These are phyloP conservation scores for Ypsolopha scabrella DNA, from an alignment of 2,888 invertebrate species.

Conservation along the genomic window DNA sequence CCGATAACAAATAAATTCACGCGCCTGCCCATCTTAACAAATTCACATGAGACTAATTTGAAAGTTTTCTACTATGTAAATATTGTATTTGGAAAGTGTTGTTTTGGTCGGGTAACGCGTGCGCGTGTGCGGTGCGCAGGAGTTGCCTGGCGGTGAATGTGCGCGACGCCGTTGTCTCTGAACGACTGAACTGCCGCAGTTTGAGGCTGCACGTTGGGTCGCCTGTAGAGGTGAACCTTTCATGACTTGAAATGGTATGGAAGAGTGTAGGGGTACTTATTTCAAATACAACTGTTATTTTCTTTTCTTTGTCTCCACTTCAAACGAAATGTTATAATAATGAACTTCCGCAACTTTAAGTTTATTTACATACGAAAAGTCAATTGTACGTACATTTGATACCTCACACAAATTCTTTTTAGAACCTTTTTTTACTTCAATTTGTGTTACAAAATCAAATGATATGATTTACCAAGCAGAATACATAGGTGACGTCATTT, in stretches of 20 bases:
- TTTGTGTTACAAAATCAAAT: too few species aligned
- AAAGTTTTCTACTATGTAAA: conserved; percentile 7
- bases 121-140: conserved; percentile 9
- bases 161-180: conserved; percentile 11
- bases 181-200: conserved; percentile 19
- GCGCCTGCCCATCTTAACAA: conserved; percentile 26
- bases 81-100: neutral
- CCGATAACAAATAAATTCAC: conserved; percentile 39
- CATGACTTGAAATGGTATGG: neutral
- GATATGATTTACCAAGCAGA: too few species aligned
- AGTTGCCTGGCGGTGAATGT: neutral
- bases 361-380: too few species aligned
- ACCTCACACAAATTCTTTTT: too few species aligned
- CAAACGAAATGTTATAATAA: too few species aligned
- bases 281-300: too few species aligned
- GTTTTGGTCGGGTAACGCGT: neutral
- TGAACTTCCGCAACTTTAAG: too few species aligned
- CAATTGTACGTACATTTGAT: too few species aligned
- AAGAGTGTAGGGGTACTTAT: too few species aligned
- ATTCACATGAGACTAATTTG: conserved; percentile 14
- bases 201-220: neutral
- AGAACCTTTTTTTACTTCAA: too few species aligned
- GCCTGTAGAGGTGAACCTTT: neutral
- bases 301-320: neutral
- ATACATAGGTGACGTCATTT: too few species aligned